Conservation (phyloP, 2,888 invertebrate genomes). For the Perithous albicinctus region DNA sequence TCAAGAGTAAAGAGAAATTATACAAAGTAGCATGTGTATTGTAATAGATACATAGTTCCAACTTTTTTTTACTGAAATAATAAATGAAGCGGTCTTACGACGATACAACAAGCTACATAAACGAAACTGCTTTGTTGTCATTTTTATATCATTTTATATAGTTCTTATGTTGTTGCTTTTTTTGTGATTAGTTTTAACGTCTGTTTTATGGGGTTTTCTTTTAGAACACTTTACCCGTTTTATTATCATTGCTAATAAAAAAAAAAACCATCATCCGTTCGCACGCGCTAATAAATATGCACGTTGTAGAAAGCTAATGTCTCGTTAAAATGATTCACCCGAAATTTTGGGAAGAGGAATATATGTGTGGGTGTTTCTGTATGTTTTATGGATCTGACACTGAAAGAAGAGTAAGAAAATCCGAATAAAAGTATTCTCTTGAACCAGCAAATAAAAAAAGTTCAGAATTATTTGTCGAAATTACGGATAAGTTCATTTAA, state of each 20-base stretch:
- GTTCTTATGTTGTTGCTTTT: slow-evolving; percentile 60
- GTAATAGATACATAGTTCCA: slow-evolving; percentile 28
- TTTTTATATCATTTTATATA: slow-evolving; percentile 52
- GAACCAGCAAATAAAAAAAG: slow-evolving; percentile 9
- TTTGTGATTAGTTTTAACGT: slow-evolving; percentile 68
- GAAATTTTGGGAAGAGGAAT: slow-evolving; percentile 31
- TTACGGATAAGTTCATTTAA: not conserved
- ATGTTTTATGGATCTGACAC: slow-evolving; percentile 21
- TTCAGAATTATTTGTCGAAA: not conserved
- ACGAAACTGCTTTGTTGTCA: slow-evolving; percentile 67
- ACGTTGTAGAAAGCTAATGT: slow-evolving; percentile 11
- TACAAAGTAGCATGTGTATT: slow-evolving; percentile 2
- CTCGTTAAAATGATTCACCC: slow-evolving; percentile 22
- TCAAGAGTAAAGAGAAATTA: slow-evolving; percentile 26
- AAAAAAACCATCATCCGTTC: slow-evolving; percentile 49
- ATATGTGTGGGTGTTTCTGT: slow-evolving; percentile 23
- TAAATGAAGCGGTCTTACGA: slow-evolving; percentile 61
- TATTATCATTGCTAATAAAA: slow-evolving; percentile 58
- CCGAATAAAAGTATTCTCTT: not conserved
- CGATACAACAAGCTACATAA: slow-evolving; percentile 70
- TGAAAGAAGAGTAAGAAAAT: not conserved
- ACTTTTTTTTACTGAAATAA: slow-evolving; percentile 34
- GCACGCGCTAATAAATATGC: slow-evolving; percentile 38
- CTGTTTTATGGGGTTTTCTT: slow-evolving; percentile 55
- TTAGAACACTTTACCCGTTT: slow-evolving; percentile 53